A percentile compares a stretch with the other conserved stretches of the same genome.
phyloP scores from a whole-genome alignment of 2,888 invertebrate species.

The Automeris io region DNA sequence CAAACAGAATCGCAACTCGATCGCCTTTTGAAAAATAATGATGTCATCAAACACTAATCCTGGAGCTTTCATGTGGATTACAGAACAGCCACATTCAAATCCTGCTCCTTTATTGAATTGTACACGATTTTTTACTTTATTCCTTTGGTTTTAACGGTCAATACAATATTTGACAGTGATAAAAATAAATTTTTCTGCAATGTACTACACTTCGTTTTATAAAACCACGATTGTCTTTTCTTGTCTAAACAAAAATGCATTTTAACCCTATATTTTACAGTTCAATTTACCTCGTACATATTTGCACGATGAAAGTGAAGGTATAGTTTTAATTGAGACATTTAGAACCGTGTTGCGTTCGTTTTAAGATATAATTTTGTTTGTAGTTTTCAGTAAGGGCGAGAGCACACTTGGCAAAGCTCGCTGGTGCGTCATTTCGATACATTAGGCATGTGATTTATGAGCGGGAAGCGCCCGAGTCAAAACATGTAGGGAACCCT shows the following conservation, averaged over 20 bases:
- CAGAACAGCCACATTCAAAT: slow-evolving; percentile 28
- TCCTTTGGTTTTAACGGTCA: slow-evolving; percentile 4
- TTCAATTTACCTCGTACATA: slow-evolving; percentile 5
- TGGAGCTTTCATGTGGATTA: slow-evolving; percentile 76
- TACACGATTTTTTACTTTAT: slow-evolving; percentile 27
- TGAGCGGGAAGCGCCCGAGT: slow-evolving; percentile 62
- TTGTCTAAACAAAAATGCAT: slow-evolving; percentile 23
- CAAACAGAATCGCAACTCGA: slow-evolving; percentile 64
- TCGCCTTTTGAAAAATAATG: slow-evolving; percentile 73
- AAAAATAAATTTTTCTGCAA: slow-evolving; percentile 13
- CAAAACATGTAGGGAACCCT: slow-evolving; percentile 58
- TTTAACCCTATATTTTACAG: slow-evolving; percentile 11
- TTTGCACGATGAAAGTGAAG: background rate
- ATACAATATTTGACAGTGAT: background rate
- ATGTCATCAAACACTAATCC: slow-evolving; percentile 77
- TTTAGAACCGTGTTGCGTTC: fast-evolving
- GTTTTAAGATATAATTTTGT: slow-evolving; percentile 22
- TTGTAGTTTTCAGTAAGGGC: slow-evolving; percentile 27
- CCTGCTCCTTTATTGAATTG: background rate
- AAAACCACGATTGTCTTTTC: slow-evolving; percentile 35
- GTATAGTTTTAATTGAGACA: background rate
- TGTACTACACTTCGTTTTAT: slow-evolving; percentile 31
- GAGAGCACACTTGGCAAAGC: slow-evolving; percentile 35
- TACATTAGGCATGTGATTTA: slow-evolving; percentile 75
- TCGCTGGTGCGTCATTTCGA: slow-evolving; percentile 61